These are phyloP conservation scores for Pyrgus malvae DNA, from an alignment of 2,888 invertebrate species.

Conservation along the genomic window DNA sequence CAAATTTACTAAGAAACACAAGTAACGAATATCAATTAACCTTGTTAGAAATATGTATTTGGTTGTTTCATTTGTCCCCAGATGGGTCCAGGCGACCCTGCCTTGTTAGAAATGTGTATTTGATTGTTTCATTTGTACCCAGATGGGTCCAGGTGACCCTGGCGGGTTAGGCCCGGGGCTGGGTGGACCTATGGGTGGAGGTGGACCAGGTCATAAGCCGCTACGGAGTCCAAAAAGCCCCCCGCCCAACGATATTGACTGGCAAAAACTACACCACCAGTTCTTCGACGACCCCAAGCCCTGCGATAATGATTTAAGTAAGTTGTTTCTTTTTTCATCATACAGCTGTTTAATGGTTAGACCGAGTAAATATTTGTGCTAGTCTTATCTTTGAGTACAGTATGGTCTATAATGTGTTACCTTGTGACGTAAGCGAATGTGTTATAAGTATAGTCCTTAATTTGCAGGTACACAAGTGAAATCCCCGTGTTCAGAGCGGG, in stretches of 20 bases:
- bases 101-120: too few species aligned
- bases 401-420: too few species aligned
- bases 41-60: too few species aligned
- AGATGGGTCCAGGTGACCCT: conserved; percentile 76
- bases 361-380: too few species aligned
- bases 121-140: conserved; percentile 12
- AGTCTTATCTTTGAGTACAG: too few species aligned
- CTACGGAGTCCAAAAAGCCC: conserved; percentile 59
- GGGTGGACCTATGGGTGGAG: conserved; percentile 62
- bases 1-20: too few species aligned
- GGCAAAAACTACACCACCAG: conserved; percentile 95
- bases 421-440: too few species aligned
- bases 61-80: conserved; percentile 33
- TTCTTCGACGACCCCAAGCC: conserved; percentile 89
- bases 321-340: conserved; percentile 36
- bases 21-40: too few species aligned
- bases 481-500: conserved; percentile 76
- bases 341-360: too few species aligned
- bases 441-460: not conserved
- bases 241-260: conserved; percentile 86
- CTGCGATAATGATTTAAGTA: conserved; percentile 75
- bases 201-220: conserved; percentile 67
- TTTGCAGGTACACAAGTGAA: conserved; percentile 74
- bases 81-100: conserved; percentile 78
- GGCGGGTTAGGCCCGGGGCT: conserved; percentile 62